phyloP scores from a whole-genome alignment of 2,113 vertebrate species.

The Sialia sialis region DNA sequence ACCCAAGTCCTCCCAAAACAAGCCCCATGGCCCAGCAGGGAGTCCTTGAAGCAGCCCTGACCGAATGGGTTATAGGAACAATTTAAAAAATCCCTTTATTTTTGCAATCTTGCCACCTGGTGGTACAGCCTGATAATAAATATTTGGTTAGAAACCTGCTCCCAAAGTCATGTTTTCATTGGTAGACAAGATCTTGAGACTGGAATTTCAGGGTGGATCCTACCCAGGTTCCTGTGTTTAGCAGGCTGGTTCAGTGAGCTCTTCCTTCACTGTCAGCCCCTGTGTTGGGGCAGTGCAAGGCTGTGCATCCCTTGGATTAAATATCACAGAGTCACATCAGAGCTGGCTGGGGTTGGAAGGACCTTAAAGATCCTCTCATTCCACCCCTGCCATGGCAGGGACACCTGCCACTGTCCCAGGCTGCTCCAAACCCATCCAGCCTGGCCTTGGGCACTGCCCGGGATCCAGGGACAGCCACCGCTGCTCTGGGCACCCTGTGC shows the following conservation, averaged over 20 bases:
- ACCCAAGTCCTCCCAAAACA: not conserved
- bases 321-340: fast-evolving
- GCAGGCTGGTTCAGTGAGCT: not conserved
- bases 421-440: fast-evolving
- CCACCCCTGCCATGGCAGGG: not conserved
- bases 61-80: not conserved
- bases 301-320: not conserved
- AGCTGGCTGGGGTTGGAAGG: not conserved
- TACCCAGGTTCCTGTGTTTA: not conserved
- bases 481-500: not conserved
- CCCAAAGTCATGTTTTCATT: not conserved
- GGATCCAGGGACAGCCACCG: not conserved
- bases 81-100: not conserved
- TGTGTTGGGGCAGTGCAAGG: fast-evolving
- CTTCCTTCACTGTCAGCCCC: not conserved
- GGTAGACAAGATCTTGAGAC: not conserved
- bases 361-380: not conserved
- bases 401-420: fast-evolving
- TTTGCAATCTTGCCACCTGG: slow-evolving; percentile 63
- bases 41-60: not conserved
- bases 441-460: not conserved
- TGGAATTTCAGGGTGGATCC: not conserved
- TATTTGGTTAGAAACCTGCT: not conserved
- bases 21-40: fast-evolving
- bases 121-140: slow-evolving; percentile 36